Conservation (phyloP, 2,113 vertebrate species). For the Ochotona princeps region DNA sequence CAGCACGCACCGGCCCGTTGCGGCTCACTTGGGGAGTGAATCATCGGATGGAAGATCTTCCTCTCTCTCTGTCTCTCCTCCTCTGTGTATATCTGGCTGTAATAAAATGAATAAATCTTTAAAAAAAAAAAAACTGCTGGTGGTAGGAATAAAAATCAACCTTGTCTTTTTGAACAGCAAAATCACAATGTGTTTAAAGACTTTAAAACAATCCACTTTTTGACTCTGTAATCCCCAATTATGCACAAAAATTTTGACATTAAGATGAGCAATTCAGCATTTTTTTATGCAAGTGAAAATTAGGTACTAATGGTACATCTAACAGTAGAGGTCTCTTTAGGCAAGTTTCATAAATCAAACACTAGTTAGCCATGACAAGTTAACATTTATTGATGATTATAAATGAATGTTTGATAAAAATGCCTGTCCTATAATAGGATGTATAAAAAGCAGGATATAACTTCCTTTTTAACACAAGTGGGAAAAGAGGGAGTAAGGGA, state of each 20-base stretch:
- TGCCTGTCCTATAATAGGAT: not conserved
- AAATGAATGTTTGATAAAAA: slow-evolving; percentile 48
- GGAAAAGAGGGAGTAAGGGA: not conserved
- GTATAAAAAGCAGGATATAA: not conserved
- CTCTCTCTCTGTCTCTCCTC: too few species aligned
- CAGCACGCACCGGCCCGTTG: too few species aligned
- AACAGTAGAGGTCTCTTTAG: slow-evolving; percentile 28
- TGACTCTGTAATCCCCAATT: slow-evolving; percentile 11
- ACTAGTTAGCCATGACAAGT: not conserved
- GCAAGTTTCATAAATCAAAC: slow-evolving; percentile 32
- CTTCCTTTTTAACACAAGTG: not conserved
- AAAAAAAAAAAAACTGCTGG: too few species aligned
- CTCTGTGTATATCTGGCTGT: too few species aligned
- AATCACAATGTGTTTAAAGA: slow-evolving; percentile 1
- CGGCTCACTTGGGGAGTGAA: too few species aligned
- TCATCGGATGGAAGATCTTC: too few species aligned
- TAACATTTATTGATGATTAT: not conserved
- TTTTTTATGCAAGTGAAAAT: slow-evolving; percentile 40
- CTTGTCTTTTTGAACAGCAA: not conserved
- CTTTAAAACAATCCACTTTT: slow-evolving; percentile 20
- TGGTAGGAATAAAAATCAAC: not conserved
- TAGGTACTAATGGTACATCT: not conserved
- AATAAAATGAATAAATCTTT: too few species aligned
- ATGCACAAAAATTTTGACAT: slow-evolving; percentile 42
- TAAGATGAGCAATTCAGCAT: not conserved